These are phyloP conservation scores for Engraulis encrasicolus DNA, from an alignment of 2,113 vertebrate genomes.

Conservation along the genomic window DNA sequence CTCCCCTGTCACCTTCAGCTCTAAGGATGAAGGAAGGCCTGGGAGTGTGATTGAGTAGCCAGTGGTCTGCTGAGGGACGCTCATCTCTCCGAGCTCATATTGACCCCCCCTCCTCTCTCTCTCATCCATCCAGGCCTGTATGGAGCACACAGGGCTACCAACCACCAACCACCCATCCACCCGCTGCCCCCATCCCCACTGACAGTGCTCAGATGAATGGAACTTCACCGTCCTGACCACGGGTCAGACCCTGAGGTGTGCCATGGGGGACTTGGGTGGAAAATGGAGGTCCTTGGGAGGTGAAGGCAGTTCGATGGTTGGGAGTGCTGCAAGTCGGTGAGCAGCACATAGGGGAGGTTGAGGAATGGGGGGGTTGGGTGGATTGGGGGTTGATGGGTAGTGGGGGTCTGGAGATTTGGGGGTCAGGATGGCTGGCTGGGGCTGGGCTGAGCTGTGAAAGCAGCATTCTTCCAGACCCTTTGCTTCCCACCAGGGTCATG, in stretches of 20 bases:
- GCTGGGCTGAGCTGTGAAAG: slow-evolving; percentile 25
- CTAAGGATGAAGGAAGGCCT: slow-evolving; percentile 28
- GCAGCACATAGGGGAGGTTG: not conserved
- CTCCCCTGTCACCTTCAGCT: slow-evolving; percentile 63
- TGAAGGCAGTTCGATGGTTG: slow-evolving; percentile 24
- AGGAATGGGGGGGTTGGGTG: not conserved
- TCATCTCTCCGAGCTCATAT: not conserved
- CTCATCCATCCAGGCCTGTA: slow-evolving; percentile 1
- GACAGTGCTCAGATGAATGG: slow-evolving; percentile 18
- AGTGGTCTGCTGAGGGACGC: not conserved
- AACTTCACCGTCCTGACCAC: not conserved
- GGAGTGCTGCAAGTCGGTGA: not conserved
- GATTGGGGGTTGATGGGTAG: not conserved
- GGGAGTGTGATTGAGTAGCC: slow-evolving; percentile 1
- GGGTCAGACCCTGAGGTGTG: not conserved
- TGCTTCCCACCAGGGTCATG: slow-evolving; percentile 39
- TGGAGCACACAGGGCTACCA: too few species aligned
- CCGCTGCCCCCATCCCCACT: not conserved
- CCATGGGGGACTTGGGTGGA: not conserved
- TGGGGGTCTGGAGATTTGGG: not conserved
- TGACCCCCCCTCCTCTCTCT: slow-evolving; percentile 11
- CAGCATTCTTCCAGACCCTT: not conserved
- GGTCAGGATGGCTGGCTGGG: slow-evolving; percentile 25
- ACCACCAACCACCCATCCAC: too few species aligned
- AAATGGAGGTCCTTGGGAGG: not conserved